Base-by-base conservation (phyloP, 2,888 invertebrate species). In the Aphidius colemani region DNA sequence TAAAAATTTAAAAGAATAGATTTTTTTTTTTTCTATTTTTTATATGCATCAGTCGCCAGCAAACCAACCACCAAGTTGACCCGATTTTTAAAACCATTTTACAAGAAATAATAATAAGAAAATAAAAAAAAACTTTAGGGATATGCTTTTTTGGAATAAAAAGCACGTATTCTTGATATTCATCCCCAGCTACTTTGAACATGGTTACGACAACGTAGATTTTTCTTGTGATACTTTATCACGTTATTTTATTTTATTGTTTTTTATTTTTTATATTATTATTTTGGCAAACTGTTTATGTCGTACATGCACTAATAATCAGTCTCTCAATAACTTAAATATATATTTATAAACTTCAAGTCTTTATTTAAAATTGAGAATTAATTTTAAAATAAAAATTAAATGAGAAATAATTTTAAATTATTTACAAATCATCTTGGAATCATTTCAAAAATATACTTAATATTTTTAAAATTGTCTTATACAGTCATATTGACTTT, bases 191-290 rank as follows among this genome's bases (percentile, higher is more conserved):
- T 53, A 61, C 58, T 50, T 50, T 53, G 64, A 62, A 60, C 53
- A 59, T 66, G 60, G 63, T 50, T 61, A 59, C 56, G 59, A 49
- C 43, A 57, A 63, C 60, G 53, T 55, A 53, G 50, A 62, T 59
- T 65, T 63, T 69, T 67, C 67, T 67, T 67, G 64, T 65, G 59
- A 61, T 65, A 66, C 67, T 70, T 70, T 70, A 66, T 70, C 66
- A 66, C 67, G 64, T 64, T 66, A 67, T 64, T 48, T 60, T 66
- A 62, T 62, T 66, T 68, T 30, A 30, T 30, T 30, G 5, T 30
- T 30, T 30, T 30, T 30, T 30, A 30, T 30, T 30, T 30, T 30
- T 30, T 30, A 3, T 30, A 30, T 30, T 30, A 30, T 30, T 30
- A 30, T 30, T 30, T 30, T 30, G 5, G 5, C 3, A 30, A 30